Evolutionary conservation across 2,797 vertebrate species (phyloP).

Genomic region (Lutjanus campechanus): DNA sequence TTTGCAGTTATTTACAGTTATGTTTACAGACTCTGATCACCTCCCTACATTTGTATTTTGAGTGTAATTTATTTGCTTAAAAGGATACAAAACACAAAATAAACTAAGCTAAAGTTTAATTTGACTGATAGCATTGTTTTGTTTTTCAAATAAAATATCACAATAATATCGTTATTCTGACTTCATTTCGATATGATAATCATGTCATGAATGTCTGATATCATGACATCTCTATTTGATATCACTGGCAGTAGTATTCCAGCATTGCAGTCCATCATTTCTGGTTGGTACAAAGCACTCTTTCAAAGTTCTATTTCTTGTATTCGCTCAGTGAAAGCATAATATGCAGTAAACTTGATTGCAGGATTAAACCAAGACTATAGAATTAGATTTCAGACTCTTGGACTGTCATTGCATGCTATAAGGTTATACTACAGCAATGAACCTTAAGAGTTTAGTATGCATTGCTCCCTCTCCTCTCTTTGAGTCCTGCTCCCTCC

Average conservation of each 20-base stretch:
- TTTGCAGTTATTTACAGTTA: too few relatives aligned
- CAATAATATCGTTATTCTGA: too few relatives aligned
- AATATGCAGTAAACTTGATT: neutral
- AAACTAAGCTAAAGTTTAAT: too few relatives aligned
- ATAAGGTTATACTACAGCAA: conserved; percentile 5
- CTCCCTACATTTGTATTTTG: too few relatives aligned
- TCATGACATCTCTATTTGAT: too few relatives aligned
- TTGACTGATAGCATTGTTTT: too few relatives aligned
- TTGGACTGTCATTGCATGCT: neutral
- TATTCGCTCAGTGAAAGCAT: neutral
- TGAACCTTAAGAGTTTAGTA: conserved; percentile 29
- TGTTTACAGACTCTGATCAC: too few relatives aligned
- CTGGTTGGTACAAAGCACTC: neutral
- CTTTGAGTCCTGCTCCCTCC: conserved; percentile 9
- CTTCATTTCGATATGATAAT: too few relatives aligned
- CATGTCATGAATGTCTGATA: too few relatives aligned
- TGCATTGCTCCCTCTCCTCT: conserved; percentile 16
- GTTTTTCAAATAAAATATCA: too few relatives aligned
- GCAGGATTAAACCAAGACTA: neutral
- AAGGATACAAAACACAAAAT: too few relatives aligned
- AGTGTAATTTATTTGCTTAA: too few relatives aligned
- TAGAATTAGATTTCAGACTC: neutral
- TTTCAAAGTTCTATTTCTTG: neutral
- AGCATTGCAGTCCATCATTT: neutral
- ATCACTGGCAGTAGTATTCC: neutral